Conservation (phyloP, 1,140 invertebrate genomes). For the Ladona fulva region DNA sequence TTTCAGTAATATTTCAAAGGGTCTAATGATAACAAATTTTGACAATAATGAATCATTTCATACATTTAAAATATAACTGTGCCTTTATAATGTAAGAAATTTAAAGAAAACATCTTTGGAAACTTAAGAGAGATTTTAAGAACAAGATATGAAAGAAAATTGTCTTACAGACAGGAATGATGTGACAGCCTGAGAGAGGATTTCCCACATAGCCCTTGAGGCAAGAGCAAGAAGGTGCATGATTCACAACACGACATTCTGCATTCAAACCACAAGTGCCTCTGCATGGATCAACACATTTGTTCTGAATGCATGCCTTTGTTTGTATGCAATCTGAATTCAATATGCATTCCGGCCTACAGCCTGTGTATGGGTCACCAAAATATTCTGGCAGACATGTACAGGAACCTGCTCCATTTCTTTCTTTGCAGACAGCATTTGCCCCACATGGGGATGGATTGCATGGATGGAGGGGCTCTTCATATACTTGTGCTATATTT, state of each 20-base stretch:
- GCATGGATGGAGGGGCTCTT: constrained; percentile 26
- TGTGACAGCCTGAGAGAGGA: constrained; percentile 30
- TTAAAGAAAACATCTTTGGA: too few species aligned
- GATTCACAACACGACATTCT: constrained; percentile 34
- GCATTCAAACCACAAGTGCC: constrained; percentile 34
- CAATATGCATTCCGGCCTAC: constrained; percentile 30
- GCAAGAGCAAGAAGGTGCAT: constrained; percentile 33
- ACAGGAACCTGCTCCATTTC: constrained; percentile 31
- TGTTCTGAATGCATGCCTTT: constrained; percentile 34
- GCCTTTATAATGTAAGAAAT: too few species aligned
- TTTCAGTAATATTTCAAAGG: too few species aligned
- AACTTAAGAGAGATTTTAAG: too few species aligned
- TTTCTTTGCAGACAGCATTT: constrained; percentile 32
- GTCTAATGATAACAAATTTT: too few species aligned
- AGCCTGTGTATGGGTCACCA: constrained; percentile 31
- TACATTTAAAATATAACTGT: too few species aligned
- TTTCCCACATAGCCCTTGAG: constrained; percentile 31
- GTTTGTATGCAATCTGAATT: constrained; percentile 34
- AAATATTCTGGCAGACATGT: constrained; percentile 31
- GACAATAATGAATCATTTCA: too few species aligned
- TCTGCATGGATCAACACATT: constrained; percentile 33
- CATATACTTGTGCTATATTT: not conserved
- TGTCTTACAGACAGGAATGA: constrained; percentile 18
- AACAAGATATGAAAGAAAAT: too few species aligned
- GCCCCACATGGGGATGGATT: constrained; percentile 33